Conservation (phyloP, 2,113 vertebrate genomes). For the Sander lucioperca region DNA sequence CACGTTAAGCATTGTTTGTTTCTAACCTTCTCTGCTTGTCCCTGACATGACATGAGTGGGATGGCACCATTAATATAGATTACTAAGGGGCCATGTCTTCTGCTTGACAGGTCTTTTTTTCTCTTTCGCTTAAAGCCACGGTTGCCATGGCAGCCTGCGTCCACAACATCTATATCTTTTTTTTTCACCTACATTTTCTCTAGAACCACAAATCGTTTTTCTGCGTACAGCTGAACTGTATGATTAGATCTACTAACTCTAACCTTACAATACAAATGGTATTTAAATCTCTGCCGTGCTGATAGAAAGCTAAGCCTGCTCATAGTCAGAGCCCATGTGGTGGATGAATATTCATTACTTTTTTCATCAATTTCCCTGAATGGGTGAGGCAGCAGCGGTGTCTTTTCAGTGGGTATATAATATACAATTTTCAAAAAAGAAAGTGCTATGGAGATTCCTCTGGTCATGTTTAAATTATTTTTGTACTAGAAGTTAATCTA, state of each 20-base stretch:
- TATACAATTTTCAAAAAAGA: constrained; percentile 35
- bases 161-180: constrained; percentile 11
- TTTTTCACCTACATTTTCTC: constrained; percentile 28
- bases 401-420: constrained; percentile 30
- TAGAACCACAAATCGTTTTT: constrained; percentile 26
- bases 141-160: constrained; percentile 47
- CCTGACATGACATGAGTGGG: constrained; percentile 67
- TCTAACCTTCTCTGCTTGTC: constrained; percentile 71
- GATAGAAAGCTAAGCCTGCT: constrained; percentile 58
- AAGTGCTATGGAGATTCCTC: constrained; percentile 2
- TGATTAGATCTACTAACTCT: constrained; percentile 52
- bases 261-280: constrained; percentile 55
- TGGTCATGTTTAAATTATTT: constrained; percentile 20
- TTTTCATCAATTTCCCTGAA: constrained; percentile 45
- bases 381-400: constrained; percentile 9
- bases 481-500: background rate
- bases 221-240: constrained; percentile 29
- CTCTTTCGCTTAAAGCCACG: constrained; percentile 59
- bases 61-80: constrained; percentile 77
- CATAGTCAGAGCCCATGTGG: constrained; percentile 57
- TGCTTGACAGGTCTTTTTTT: constrained; percentile 64
- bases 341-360: constrained; percentile 71
- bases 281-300: constrained; percentile 53
- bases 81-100: constrained; percentile 65
- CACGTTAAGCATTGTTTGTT: constrained; percentile 74